phyloP scores from a whole-genome alignment of 1,140 invertebrate genomes.

The Orussus abietinus region DNA sequence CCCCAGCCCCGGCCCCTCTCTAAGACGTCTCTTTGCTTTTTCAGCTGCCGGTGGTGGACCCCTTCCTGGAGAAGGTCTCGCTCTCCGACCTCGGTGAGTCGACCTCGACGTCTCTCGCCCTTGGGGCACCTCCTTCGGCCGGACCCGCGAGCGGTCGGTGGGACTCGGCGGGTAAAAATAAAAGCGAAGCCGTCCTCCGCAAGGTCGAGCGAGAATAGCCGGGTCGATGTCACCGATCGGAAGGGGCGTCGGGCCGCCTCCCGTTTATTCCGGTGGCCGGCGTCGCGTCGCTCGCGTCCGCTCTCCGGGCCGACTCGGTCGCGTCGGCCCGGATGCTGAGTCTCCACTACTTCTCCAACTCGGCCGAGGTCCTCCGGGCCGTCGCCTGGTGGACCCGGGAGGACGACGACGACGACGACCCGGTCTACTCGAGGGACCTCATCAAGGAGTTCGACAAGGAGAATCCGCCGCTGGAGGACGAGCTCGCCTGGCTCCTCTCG shows the following conservation, averaged over 20 bases:
- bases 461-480: conserved; percentile 68
- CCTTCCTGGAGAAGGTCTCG: conserved; percentile 83
- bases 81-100: conserved; percentile 82
- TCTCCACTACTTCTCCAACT: conserved; percentile 75
- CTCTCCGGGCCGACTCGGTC: too few relatives aligned
- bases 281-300: too few relatives aligned
- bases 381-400: conserved; percentile 56
- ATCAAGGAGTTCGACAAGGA: conserved; percentile 82
- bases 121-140: too few relatives aligned
- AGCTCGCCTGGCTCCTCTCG: conserved; percentile 65
- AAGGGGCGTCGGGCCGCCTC: too few relatives aligned
- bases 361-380: conserved; percentile 29
- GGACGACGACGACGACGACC: conserved; percentile 55
- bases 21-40: conserved; percentile 52
- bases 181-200: too few relatives aligned
- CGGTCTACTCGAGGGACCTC: conserved; percentile 71
- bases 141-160: too few relatives aligned
- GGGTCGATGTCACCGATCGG: too few relatives aligned
- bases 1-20: too few relatives aligned
- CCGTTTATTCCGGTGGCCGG: too few relatives aligned
- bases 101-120: too few relatives aligned
- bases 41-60: conserved; percentile 83
- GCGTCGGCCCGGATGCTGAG: conserved; percentile 72
- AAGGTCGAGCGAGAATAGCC: too few relatives aligned
- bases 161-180: too few relatives aligned